Conservation (phyloP, 2,888 invertebrate species). For the Eucera pruinosa region DNA sequence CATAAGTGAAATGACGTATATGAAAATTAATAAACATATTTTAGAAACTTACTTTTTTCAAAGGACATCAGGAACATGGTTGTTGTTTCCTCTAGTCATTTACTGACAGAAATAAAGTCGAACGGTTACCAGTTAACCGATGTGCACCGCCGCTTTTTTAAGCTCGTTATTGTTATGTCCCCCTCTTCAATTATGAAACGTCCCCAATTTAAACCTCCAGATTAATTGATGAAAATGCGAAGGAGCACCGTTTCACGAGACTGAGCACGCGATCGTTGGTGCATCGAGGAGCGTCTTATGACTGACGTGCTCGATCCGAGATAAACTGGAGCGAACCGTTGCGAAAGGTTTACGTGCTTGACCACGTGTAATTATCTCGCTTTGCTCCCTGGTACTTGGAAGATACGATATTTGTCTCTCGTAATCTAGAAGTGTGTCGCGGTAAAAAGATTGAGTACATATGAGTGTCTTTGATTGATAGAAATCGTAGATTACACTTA, state of each 20-base stretch:
- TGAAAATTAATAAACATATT: neutral
- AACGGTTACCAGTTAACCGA: slow-evolving; percentile 19
- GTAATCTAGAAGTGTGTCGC: neutral
- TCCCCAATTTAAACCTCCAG: slow-evolving; percentile 28
- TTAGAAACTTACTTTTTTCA: slow-evolving; percentile 28
- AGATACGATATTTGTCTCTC: slow-evolving; percentile 3
- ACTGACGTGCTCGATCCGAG: slow-evolving; percentile 23
- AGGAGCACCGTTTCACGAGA: slow-evolving; percentile 4
- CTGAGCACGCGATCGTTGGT: slow-evolving; percentile 6
- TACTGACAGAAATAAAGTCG: slow-evolving; percentile 7
- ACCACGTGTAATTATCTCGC: slow-evolving; percentile 24
- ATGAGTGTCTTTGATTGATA: neutral
- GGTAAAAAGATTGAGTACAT: neutral
- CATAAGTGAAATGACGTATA: too few relatives aligned
- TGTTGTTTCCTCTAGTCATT: neutral
- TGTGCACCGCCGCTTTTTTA: slow-evolving; percentile 2
- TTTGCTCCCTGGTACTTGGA: neutral
- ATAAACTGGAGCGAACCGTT: slow-evolving; percentile 41
- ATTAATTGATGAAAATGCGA: slow-evolving; percentile 18
- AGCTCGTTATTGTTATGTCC: slow-evolving; percentile 8
- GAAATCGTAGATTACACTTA: too few relatives aligned
- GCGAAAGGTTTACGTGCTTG: slow-evolving; percentile 6
- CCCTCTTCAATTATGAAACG: slow-evolving; percentile 33
- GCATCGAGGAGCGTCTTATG: slow-evolving; percentile 22
- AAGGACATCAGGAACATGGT: neutral